A percentile compares a stretch with the other conserved stretches of the same genome.
These are phyloP conservation scores for Eretmochelys imbricata DNA, from an alignment of 2,113 vertebrate species.

Conservation along the genomic window DNA sequence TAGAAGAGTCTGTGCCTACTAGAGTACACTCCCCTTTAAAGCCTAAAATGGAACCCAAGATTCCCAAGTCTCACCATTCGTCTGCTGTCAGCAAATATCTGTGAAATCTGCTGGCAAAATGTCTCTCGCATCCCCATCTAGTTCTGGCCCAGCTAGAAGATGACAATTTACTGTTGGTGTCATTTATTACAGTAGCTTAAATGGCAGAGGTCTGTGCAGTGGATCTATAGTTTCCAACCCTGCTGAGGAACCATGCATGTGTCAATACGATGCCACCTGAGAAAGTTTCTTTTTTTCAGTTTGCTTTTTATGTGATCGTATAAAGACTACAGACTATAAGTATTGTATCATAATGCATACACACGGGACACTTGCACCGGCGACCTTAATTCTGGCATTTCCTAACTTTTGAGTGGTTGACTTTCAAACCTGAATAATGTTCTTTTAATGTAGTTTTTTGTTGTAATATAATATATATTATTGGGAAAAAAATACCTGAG, in stretches of 20 bases:
- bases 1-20: background rate
- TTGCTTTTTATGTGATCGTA: background rate
- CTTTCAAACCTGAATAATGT: background rate
- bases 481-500: background rate
- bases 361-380: accelerated
- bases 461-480: background rate
- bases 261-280: background rate
- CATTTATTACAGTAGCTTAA: background rate
- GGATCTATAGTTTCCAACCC: background rate
- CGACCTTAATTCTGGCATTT: background rate
- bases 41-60: background rate
- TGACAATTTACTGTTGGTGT: background rate
- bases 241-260: background rate
- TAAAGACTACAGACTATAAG: background rate
- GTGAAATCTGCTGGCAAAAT: background rate
- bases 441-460: background rate
- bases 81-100: background rate
- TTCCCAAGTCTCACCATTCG: background rate
- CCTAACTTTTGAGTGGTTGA: background rate
- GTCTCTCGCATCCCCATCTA: background rate
- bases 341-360: background rate
- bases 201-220: background rate
- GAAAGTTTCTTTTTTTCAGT: background rate
- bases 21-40: background rate
- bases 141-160: background rate